Evolutionary conservation across 1,140 invertebrate species (phyloP).

Genomic region (Phocides pigmalion): DNA sequence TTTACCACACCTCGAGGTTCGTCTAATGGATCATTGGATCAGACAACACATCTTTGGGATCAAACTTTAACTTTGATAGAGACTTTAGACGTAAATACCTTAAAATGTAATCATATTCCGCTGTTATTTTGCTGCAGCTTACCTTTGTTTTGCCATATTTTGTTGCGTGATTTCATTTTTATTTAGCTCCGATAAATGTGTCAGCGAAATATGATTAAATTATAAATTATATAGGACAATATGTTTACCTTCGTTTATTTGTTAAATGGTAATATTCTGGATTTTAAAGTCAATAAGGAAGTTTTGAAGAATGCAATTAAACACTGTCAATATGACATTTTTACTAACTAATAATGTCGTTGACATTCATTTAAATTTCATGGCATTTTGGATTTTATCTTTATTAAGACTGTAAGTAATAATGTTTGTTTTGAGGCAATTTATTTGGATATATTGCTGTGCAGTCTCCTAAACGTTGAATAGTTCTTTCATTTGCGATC

Average conservation of each 20-base stretch:
- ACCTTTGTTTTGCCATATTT: background rate
- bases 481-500: conserved; percentile 8
- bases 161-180: background rate
- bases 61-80: conserved; percentile 60
- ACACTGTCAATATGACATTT: conserved; percentile 23
- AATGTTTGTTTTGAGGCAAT: conserved; percentile 37
- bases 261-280: background rate
- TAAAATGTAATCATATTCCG: conserved; percentile 23
- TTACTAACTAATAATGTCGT: conserved; percentile 34
- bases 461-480: conserved; percentile 29
- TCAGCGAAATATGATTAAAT: conserved; percentile 28
- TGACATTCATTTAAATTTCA: conserved; percentile 44
- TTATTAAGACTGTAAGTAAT: conserved; percentile 63
- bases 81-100: conserved; percentile 38
- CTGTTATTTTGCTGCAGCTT: background rate
- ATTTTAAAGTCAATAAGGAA: background rate
- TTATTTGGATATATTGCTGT: conserved; percentile 15
- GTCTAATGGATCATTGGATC: conserved; percentile 18
- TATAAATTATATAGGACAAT: conserved; percentile 26
- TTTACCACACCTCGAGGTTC: conserved; percentile 4
- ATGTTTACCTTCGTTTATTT: conserved; percentile 18
- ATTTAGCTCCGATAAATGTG: background rate
- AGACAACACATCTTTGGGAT: conserved; percentile 58
- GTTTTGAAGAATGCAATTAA: background rate
- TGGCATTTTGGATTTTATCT: conserved; percentile 54